Evolutionary conservation across 2,888 invertebrate species (phyloP).

Genomic region (Aphrophora alni): DNA sequence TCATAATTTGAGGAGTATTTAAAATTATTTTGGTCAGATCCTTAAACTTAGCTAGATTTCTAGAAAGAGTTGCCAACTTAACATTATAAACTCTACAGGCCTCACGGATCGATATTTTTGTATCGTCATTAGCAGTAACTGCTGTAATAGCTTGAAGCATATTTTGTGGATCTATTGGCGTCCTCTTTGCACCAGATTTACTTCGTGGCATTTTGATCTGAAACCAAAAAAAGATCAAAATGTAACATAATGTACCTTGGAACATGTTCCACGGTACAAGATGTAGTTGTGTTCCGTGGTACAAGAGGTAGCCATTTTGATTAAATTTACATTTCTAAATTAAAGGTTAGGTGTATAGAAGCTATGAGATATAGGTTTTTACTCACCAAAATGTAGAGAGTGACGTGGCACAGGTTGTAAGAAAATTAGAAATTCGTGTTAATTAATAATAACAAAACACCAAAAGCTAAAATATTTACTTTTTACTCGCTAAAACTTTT

Average conservation of each 20-base stretch:
- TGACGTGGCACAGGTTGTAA: too few species aligned
- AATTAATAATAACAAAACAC: too few species aligned
- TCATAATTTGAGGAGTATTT: not conserved
- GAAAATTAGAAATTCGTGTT: too few species aligned
- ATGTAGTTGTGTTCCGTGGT: slow-evolving; percentile 1
- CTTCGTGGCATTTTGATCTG: not conserved
- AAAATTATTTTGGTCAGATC: not conserved
- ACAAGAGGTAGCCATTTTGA: not conserved
- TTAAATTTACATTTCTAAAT: not conserved
- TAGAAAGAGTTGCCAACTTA: not conserved
- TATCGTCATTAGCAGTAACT: not conserved
- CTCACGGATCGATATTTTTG: slow-evolving; percentile 6
- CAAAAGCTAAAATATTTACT: too few species aligned
- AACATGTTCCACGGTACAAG: slow-evolving; percentile 17
- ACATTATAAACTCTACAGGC: not conserved
- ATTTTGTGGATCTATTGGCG: not conserved
- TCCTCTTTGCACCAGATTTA: not conserved
- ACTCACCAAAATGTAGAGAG: too few species aligned
- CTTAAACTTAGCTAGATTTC: slow-evolving; percentile 4
- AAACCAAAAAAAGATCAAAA: not conserved
- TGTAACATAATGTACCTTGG: not conserved
- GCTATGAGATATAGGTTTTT: too few species aligned
- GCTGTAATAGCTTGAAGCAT: not conserved
- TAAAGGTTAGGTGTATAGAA: too few species aligned
- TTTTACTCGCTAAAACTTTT: too few species aligned